A percentile compares a stretch with the other conserved stretches of the same genome.
phyloP scores from a whole-genome alignment of 2,797 vertebrate species.

The Pteropus rufus region DNA sequence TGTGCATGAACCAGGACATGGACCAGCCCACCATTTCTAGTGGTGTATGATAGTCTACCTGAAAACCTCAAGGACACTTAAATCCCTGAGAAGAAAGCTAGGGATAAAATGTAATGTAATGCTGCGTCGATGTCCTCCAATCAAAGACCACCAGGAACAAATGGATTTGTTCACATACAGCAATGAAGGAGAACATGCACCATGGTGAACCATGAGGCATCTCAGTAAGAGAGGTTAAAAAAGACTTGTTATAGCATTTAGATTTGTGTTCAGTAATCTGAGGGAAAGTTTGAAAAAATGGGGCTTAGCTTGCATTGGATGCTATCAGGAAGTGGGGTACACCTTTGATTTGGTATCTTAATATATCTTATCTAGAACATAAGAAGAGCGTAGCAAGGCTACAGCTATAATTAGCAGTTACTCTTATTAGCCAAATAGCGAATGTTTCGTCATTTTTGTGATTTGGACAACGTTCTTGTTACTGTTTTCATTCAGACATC shows the following conservation, averaged over 20 bases:
- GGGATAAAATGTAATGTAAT: background rate
- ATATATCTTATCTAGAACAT: background rate
- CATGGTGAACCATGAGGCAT: background rate
- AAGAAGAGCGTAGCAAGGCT: background rate
- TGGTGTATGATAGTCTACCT: background rate
- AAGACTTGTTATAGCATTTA: background rate
- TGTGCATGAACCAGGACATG: background rate
- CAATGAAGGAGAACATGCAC: background rate
- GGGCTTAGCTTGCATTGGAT: background rate
- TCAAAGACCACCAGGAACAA: background rate
- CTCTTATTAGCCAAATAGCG: background rate
- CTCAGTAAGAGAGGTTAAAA: background rate
- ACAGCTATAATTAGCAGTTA: background rate
- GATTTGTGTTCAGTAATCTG: background rate
- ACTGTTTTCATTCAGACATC: background rate
- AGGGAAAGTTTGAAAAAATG: background rate
- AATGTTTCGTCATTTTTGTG: background rate
- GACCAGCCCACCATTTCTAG: background rate
- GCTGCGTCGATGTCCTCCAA: background rate
- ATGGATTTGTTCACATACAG: background rate
- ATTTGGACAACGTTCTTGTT: background rate
- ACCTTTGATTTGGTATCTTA: background rate
- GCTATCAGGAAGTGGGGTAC: background rate
- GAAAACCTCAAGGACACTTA: background rate
- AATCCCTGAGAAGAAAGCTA: background rate